These are phyloP conservation scores for Leiothrix lutea DNA, from an alignment of 2,113 vertebrate species.

Conservation along the genomic window DNA sequence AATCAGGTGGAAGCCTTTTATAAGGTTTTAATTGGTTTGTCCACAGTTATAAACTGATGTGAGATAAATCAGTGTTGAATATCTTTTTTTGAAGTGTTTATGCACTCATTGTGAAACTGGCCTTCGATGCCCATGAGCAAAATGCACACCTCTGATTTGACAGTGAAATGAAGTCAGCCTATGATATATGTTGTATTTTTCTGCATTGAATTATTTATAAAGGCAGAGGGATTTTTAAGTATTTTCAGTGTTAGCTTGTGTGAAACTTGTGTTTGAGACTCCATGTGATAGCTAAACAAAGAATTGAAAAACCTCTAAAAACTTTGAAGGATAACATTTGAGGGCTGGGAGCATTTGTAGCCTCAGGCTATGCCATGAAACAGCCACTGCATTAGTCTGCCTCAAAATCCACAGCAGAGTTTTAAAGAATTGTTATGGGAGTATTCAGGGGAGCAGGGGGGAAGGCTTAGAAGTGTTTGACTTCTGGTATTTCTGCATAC, in stretches of 20 bases:
- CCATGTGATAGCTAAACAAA: neutral
- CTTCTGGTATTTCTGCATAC: constrained; percentile 61
- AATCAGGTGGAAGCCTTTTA: neutral
- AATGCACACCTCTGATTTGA: neutral
- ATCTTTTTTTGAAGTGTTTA: neutral
- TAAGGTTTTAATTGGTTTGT: neutral
- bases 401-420: constrained; percentile 60
- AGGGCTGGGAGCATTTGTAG: constrained; percentile 66
- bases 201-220: constrained; percentile 15
- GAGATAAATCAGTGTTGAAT: neutral
- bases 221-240: constrained; percentile 13
- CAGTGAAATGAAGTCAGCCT: neutral
- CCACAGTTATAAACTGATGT: neutral
- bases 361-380: constrained; percentile 67
- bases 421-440: constrained; percentile 61
- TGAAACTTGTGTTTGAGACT: neutral
- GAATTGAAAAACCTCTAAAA: constrained; percentile 27
- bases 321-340: constrained; percentile 64
- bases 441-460: neutral
- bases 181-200: neutral
- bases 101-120: neutral
- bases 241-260: neutral
- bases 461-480: constrained; percentile 54
- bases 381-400: constrained; percentile 26
- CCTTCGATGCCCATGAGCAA: neutral